Conservation (phyloP, 92 coral and sea anemone genomes). For the Phenganax stokvisi region DNA sequence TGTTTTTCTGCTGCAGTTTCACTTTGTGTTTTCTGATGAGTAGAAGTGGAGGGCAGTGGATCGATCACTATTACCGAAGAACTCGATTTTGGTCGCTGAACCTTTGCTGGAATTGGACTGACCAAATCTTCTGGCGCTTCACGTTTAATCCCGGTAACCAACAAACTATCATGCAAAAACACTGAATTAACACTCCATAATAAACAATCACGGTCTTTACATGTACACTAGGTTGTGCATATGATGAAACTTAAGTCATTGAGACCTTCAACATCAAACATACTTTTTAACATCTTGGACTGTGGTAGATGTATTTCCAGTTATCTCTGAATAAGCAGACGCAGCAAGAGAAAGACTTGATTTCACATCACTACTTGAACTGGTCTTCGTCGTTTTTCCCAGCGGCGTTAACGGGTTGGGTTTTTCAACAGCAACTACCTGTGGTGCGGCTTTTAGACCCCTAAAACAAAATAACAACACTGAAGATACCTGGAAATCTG, state of each 20-base stretch:
- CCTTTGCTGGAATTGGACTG: conserved; percentile 9
- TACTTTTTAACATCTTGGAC: conserved; percentile 11
- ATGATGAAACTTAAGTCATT: no score
- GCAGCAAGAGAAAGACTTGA: neutral
- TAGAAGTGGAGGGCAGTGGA: conserved; percentile 52
- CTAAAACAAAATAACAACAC: no score
- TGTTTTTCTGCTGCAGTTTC: neutral
- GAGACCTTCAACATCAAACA: neutral
- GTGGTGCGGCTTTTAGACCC: conserved; percentile 35
- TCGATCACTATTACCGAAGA: conserved; percentile 61
- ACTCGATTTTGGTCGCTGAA: neutral
- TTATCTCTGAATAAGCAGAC: conserved; percentile 6
- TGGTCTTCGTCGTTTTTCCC: neutral
- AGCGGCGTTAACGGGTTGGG: neutral
- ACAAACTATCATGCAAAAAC: neutral
- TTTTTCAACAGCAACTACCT: conserved; percentile 6
- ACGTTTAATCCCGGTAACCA: conserved; percentile 22
- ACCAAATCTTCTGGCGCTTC: neutral
- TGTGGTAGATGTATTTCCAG: conserved; percentile 11
- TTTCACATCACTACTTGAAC: neutral
- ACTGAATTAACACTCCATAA: neutral
- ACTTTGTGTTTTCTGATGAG: neutral
- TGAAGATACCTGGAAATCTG: no score
- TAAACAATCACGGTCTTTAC: no score
- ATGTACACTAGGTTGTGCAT: no score